Evolutionary conservation across 2,113 vertebrate species (phyloP).

Genomic region (Phylloscopus trochiloides): DNA sequence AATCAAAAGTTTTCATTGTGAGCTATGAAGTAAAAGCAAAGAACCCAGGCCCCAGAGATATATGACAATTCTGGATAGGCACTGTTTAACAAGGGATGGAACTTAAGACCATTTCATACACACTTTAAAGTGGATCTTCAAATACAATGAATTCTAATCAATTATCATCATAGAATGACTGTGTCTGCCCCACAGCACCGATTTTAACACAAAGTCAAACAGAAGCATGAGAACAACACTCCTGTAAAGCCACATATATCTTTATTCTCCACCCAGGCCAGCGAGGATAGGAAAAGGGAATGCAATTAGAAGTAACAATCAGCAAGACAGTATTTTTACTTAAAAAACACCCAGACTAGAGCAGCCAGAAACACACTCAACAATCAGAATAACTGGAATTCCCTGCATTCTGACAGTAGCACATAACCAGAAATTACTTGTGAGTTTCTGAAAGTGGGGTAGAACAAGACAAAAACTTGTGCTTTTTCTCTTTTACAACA

Average conservation of each 20-base stretch:
- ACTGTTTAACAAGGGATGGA: not conserved
- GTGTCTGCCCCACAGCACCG: not conserved
- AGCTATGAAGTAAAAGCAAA: not conserved
- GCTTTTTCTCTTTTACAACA: constrained; percentile 39
- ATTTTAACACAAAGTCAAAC: not conserved
- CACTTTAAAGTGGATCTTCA: not conserved
- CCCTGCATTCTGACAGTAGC: not conserved
- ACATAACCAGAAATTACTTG: not conserved
- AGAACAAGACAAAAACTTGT: constrained; percentile 42
- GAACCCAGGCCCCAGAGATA: not conserved
- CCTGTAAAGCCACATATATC: not conserved
- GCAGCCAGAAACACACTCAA: constrained; percentile 14
- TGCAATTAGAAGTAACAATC: constrained; percentile 35
- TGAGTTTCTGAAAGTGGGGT: not conserved
- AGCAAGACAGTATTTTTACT: constrained; percentile 4
- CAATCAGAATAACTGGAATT: not conserved
- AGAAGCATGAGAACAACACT: not conserved
- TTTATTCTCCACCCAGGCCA: constrained; percentile 58
- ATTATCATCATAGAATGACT: not conserved
- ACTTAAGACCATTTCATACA: not conserved
- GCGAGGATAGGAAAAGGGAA: constrained; percentile 37
- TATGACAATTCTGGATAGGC: not conserved
- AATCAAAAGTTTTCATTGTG: not conserved
- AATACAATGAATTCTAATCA: not conserved
- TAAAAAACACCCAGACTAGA: not conserved